Percentiles rank a stretch among this genome's conserved stretches.
phyloP scores from a whole-genome alignment of 2,113 vertebrate species.

The Anoplopoma fimbria region DNA sequence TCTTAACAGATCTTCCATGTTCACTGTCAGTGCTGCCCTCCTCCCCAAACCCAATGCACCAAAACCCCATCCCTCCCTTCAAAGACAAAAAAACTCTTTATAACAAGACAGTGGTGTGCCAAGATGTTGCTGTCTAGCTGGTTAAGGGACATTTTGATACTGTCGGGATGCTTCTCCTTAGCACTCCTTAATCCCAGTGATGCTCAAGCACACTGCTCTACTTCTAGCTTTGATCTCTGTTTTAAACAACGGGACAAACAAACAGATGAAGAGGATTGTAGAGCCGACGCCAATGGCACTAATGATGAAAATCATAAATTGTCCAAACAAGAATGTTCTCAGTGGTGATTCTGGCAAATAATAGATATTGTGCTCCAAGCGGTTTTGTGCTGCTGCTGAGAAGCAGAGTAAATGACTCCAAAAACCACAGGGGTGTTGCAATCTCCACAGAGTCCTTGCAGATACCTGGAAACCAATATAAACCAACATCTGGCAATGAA shows the following conservation, averaged over 20 bases:
- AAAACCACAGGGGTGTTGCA: slow-evolving; percentile 61
- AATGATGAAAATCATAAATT: slow-evolving; percentile 56
- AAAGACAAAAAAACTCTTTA: slow-evolving; percentile 45
- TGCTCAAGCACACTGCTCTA: slow-evolving; percentile 14
- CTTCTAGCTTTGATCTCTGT: slow-evolving; percentile 38
- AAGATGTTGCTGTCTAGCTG: slow-evolving; percentile 14
- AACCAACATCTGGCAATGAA: slow-evolving; percentile 75
- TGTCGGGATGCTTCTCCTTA: slow-evolving; percentile 20
- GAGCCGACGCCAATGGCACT: slow-evolving; percentile 2
- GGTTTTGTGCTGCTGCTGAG: slow-evolving; percentile 14
- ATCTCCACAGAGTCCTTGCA: slow-evolving; percentile 56
- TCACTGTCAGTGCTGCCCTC: background rate
- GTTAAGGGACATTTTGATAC: slow-evolving; percentile 47
- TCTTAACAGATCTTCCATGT: slow-evolving; percentile 54
- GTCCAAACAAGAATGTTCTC: slow-evolving; percentile 46
- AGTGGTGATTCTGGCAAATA: slow-evolving; percentile 34
- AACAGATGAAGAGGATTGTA: slow-evolving; percentile 35
- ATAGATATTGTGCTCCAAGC: slow-evolving; percentile 22
- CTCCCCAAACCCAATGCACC: background rate
- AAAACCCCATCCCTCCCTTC: slow-evolving; percentile 24
- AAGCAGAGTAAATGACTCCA: slow-evolving; percentile 61
- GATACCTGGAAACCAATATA: slow-evolving; percentile 72
- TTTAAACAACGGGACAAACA: slow-evolving; percentile 35
- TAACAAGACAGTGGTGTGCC: slow-evolving; percentile 32
- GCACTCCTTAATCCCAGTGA: slow-evolving; percentile 42